phyloP scores from a whole-genome alignment of 2,888 invertebrate genomes.

The Noctua comes region DNA sequence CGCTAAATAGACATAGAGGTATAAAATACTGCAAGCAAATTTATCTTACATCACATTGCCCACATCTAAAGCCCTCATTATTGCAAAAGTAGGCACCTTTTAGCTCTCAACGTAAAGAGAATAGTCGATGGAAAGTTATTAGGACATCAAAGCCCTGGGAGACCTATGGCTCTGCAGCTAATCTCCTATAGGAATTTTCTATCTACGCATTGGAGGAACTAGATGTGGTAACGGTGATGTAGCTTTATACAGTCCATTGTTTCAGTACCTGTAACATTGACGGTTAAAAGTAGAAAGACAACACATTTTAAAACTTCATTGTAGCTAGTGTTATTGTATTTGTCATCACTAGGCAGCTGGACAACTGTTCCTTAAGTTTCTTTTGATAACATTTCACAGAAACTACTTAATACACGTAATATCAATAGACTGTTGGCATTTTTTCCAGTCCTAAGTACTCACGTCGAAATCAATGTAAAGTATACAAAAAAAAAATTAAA shows the following conservation, averaged over 20 bases:
- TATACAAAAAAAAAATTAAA: no score
- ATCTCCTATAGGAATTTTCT: conserved; percentile 74
- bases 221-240: conserved; percentile 66
- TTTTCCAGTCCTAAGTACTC: no score
- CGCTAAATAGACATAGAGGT: background rate
- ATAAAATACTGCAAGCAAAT: background rate
- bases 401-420: no score
- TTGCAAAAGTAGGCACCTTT: conserved; percentile 42
- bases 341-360: no score
- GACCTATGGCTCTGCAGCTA: conserved; percentile 78
- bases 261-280: background rate
- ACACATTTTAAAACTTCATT: background rate
- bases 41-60: conserved; percentile 15
- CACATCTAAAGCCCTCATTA: conserved; percentile 37
- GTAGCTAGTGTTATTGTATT: no score
- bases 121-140: conserved; percentile 78
- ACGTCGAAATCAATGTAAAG: no score
- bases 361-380: no score
- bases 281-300: no score
- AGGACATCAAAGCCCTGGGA: conserved; percentile 76
- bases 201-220: conserved; percentile 53
- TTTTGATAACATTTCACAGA: no score
- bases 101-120: conserved; percentile 58
- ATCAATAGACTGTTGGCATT: no score
- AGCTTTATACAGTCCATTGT: background rate